phyloP scores from a whole-genome alignment of 2,888 invertebrate species.

The Apamea monoglypha region DNA sequence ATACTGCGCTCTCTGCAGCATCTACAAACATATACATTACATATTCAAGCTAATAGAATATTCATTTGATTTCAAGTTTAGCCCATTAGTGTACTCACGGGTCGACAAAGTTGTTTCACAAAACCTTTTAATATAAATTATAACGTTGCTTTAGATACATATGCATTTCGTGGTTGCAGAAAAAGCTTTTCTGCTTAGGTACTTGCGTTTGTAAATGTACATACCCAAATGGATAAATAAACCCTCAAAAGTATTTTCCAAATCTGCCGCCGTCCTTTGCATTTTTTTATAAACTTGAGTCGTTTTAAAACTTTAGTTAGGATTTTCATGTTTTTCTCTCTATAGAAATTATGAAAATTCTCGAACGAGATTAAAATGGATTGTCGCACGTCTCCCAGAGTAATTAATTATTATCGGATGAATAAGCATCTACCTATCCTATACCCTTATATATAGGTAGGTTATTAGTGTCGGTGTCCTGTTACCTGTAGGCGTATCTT shows the following conservation, averaged over 20 bases:
- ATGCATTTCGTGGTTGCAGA: slow-evolving; percentile 34
- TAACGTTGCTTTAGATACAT: slow-evolving; percentile 14
- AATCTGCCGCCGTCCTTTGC: neutral
- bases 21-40: slow-evolving; percentile 4
- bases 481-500: neutral
- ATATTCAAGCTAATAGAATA: slow-evolving; percentile 63
- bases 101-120: slow-evolving; percentile 36
- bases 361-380: neutral
- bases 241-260: neutral
- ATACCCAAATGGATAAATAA: slow-evolving; percentile 17
- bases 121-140: slow-evolving; percentile 35
- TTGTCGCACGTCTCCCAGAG: neutral
- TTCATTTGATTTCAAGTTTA: slow-evolving; percentile 67
- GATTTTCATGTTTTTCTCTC: neutral
- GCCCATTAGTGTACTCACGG: slow-evolving; percentile 55
- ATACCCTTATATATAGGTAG: neutral
- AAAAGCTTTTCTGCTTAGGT: slow-evolving; percentile 13
- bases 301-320: slow-evolving; percentile 1
- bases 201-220: slow-evolving; percentile 25
- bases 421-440: neutral
- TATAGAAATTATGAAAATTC: neutral
- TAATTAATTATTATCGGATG: slow-evolving; percentile 12
- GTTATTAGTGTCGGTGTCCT: neutral
- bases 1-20: neutral
- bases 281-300: slow-evolving; percentile 2